Evolutionary conservation across 2,797 vertebrate genomes (phyloP).

Genomic region (Myotis planiceps): DNA sequence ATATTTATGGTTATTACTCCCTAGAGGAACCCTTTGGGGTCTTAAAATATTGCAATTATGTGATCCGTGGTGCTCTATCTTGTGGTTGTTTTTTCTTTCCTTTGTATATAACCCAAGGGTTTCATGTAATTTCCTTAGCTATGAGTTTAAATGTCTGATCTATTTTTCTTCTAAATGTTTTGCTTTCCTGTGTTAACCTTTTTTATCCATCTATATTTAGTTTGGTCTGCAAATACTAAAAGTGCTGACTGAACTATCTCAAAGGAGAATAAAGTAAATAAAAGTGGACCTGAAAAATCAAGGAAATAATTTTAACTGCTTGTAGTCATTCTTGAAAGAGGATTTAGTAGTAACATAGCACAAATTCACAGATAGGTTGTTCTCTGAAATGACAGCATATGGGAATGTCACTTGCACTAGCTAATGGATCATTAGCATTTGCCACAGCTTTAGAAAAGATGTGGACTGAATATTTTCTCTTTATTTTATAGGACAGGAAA

Average conservation of each 20-base stretch:
- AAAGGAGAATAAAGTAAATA: background rate
- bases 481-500: background rate
- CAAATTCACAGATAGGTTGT: background rate
- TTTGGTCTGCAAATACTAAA: slow-evolving; percentile 47
- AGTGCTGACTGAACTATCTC: slow-evolving; percentile 34
- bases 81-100: background rate
- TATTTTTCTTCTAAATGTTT: slow-evolving; percentile 57
- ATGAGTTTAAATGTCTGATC: slow-evolving; percentile 45
- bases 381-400: background rate
- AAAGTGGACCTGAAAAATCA: slow-evolving; percentile 21
- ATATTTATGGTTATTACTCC: background rate
- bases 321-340: background rate
- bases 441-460: background rate
- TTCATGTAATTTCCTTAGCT: slow-evolving; percentile 19
- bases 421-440: background rate
- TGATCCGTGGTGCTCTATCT: background rate
- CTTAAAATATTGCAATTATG: background rate
- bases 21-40: background rate
- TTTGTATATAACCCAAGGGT: background rate
- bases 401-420: background rate
- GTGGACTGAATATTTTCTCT: background rate
- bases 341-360: background rate
- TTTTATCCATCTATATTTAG: slow-evolving; percentile 53
- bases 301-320: background rate
- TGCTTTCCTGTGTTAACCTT: slow-evolving; percentile 31